A percentile compares a stretch with the other conserved stretches of the same genome.
Conservation (phyloP, 92 coral and sea anemone species). For the Nematostella vectensis region DNA sequence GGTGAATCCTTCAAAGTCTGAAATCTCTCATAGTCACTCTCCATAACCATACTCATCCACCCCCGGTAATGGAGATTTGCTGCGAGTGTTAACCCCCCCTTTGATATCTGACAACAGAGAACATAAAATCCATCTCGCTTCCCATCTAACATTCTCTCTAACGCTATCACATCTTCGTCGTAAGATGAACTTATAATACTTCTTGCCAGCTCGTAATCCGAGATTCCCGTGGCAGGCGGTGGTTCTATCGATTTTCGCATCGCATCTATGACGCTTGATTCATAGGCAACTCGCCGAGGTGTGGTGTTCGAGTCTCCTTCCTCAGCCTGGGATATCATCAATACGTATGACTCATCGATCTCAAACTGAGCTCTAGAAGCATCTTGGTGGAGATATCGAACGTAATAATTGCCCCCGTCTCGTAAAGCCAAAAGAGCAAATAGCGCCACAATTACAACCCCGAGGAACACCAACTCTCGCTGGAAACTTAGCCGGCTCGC, state of each 20-base stretch:
- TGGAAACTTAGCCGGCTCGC: constrained; percentile 10
- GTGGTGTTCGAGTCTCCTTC: constrained; percentile 9
- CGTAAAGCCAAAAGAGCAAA: constrained; percentile 26
- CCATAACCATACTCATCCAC: constrained; percentile 23
- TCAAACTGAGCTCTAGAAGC: constrained; percentile 46
- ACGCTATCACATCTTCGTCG: not conserved
- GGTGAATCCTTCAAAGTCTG: not conserved
- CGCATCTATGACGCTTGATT: constrained; percentile 4
- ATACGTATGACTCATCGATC: constrained; percentile 51
- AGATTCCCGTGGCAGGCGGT: not conserved
- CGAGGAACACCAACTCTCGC: constrained; percentile 13
- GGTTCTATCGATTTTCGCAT: constrained; percentile 7
- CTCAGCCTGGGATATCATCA: constrained; percentile 41
- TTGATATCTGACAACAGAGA: constrained; percentile 14
- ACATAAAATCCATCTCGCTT: constrained; percentile 15
- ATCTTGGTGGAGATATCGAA: constrained; percentile 33
- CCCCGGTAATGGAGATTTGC: constrained; percentile 3
- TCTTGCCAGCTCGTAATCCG: not conserved
- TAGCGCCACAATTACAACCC: constrained; percentile 15
- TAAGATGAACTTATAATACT: not conserved
- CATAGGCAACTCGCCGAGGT: not conserved
- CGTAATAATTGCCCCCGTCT: constrained; percentile 24
- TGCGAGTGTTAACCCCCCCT: constrained; percentile 5
- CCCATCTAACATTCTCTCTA: constrained; percentile 5
- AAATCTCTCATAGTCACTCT: constrained; percentile 3